A percentile compares a stretch with the other conserved stretches of the same genome.
Evolutionary conservation across 2,888 invertebrate genomes (phyloP).

Genomic region (Ryuthela nishihirai): DNA sequence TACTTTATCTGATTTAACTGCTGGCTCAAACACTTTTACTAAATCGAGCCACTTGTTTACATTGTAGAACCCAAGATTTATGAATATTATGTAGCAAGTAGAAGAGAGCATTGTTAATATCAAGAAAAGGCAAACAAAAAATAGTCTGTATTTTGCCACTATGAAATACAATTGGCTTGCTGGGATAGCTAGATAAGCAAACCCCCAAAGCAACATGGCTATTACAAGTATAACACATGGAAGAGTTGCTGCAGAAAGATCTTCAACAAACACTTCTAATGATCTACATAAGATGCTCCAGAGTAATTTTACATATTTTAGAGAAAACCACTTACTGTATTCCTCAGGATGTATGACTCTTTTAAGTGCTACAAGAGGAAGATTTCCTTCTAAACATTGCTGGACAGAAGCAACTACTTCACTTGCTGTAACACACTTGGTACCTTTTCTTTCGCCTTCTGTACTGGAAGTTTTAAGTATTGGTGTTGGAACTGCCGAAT

Average conservation of each 20-base stretch:
- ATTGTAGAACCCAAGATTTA: constrained; percentile 24
- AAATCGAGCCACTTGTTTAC: constrained; percentile 24
- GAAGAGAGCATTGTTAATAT: constrained; percentile 14
- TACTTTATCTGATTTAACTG: constrained; percentile 13
- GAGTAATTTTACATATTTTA: constrained; percentile 9
- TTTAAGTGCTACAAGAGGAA: constrained; percentile 27
- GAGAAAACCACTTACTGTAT: constrained; percentile 11
- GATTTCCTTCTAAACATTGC: constrained; percentile 32
- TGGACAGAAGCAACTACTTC: constrained; percentile 28
- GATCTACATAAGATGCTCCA: constrained; percentile 14
- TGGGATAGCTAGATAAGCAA: neutral
- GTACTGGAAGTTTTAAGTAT: neutral
- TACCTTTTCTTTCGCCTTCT: neutral
- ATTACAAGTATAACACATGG: constrained; percentile 7
- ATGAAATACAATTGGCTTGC: constrained; percentile 4
- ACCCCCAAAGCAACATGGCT: neutral
- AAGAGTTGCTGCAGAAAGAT: constrained; percentile 8
- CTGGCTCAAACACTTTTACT: constrained; percentile 24
- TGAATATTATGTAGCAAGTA: constrained; percentile 22
- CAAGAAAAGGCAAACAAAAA: constrained; percentile 5
- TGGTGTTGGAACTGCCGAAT: neutral
- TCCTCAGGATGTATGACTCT: constrained; percentile 14
- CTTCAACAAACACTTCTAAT: constrained; percentile 15
- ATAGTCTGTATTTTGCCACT: neutral
- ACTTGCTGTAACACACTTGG: constrained; percentile 17